A percentile compares a stretch with the other conserved stretches of the same genome.
These are phyloP conservation scores for Drosophila mimica DNA, from an alignment of 2,888 invertebrate genomes.

Conservation along the genomic window DNA sequence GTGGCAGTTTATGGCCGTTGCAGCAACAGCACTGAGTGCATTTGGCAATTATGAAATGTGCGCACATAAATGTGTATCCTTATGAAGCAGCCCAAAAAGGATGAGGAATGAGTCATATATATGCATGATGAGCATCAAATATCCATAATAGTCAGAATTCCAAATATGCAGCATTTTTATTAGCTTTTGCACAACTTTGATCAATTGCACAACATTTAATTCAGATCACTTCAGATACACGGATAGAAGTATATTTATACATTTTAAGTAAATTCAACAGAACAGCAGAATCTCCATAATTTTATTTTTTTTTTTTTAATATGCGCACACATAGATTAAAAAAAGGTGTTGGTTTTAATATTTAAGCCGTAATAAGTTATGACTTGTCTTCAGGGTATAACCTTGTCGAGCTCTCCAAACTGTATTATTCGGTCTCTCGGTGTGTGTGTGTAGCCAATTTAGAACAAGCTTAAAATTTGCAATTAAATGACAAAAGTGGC, in stretches of 20 bases:
- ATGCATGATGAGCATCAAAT: neutral
- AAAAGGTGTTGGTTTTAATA: neutral
- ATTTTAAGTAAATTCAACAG: neutral
- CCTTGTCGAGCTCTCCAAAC: neutral
- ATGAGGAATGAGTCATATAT: neutral
- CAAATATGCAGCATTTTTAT: neutral
- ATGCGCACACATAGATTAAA: neutral
- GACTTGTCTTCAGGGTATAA: neutral
- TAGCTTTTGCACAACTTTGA: neutral
- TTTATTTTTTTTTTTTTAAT: neutral
- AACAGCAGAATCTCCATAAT: neutral
- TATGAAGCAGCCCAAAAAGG: neutral
- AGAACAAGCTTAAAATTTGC: conserved; percentile 75
- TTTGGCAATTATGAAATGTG: conserved; percentile 74
- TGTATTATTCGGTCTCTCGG: neutral
- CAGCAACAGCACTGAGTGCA: conserved; percentile 63
- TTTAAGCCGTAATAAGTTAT: neutral
- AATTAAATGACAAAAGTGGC: conserved; percentile 69
- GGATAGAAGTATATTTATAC: neutral
- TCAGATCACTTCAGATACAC: neutral
- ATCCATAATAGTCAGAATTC: neutral
- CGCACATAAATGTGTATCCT: conserved; percentile 12
- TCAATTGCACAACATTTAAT: neutral
- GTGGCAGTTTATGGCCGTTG: conserved; percentile 45
- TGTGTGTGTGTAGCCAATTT: conserved; percentile 51